Evolutionary conservation across 2,113 vertebrate species (phyloP), one percentile per base, ranked within the genome.

Genomic region (Cathartes aura): DNA sequence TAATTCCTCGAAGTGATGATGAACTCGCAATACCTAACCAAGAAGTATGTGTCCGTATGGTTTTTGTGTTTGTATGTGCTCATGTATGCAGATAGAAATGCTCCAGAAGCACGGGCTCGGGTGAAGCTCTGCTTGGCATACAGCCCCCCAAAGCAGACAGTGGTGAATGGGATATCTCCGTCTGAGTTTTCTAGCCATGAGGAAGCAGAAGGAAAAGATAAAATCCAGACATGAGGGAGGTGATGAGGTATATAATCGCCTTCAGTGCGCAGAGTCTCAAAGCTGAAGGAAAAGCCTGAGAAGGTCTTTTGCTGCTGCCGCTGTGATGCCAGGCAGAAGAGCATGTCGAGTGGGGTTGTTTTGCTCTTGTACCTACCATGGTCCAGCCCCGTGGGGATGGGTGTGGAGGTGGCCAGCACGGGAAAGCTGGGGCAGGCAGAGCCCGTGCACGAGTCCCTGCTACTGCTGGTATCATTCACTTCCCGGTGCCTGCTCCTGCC

Each of bases 21-120:
- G 74, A 56, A 10, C 73, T 71, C 15, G 1, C 38, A 36, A 12
- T 40, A 60, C 58, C 32, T 58, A 4, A 26, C 4, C 0, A 12
- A 59, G 53, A 36, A 45, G 30, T 16, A 47, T 2, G 1, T 34
- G 63, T n/a, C 34, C 0, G 0, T 7, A 2, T 6, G 40, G 10
- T 0, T 36, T 82, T 50, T 63, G 53, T 50, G 27, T 76, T 53
- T 76, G 27, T 13, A 7, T 5, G 5, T 34, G 29, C 3, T 3
- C 8, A 3, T 13, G 17, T 6, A 12, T 2, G 15, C 8, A 18
- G 48, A 15, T 5, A 82, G 56, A 36, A 85, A 34, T 40, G 15
- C 34, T 64, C 30, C 48, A n/a, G 74, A 38, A 73, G 11, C 38
- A 24, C 0, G 2, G 67, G 22, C 4, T 55, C 0, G 5, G 67